These are phyloP conservation scores for Lutjanus argentimaculatus DNA, from an alignment of 2,797 vertebrate species.

Conservation along the genomic window DNA sequence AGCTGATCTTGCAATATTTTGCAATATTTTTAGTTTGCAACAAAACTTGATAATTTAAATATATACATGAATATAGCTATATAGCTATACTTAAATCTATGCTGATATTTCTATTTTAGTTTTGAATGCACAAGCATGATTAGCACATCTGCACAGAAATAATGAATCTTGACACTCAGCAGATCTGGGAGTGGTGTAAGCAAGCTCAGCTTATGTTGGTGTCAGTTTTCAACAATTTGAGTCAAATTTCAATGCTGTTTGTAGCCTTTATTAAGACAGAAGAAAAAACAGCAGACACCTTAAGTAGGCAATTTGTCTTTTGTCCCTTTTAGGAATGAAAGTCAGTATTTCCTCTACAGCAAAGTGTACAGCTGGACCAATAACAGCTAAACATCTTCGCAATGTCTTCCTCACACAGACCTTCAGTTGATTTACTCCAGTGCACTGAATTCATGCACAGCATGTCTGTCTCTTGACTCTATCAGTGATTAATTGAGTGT, in stretches of 20 bases:
- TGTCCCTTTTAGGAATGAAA: constrained; percentile 8
- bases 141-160: neutral
- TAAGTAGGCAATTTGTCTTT: neutral
- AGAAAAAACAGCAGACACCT: constrained; percentile 9
- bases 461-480: neutral
- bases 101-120: constrained; percentile 15
- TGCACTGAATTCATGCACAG: neutral
- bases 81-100: neutral
- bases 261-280: neutral
- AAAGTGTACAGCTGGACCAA: constrained; percentile 46
- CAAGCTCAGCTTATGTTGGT: neutral
- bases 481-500: neutral
- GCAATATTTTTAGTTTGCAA: neutral
- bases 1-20: neutral
- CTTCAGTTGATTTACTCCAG: neutral
- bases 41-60: no score
- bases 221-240: neutral
- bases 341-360: constrained; percentile 4
- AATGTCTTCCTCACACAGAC: neutral
- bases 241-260: neutral
- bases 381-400: constrained; percentile 42
- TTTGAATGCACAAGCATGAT: neutral
- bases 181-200: neutral
- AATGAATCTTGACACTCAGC: neutral
- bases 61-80: no score